Percentiles rank a stretch among this genome's conserved stretches.
These are phyloP conservation scores for Patella ulyssiponensis DNA, from an alignment of 2,888 invertebrate species.

Conservation along the genomic window DNA sequence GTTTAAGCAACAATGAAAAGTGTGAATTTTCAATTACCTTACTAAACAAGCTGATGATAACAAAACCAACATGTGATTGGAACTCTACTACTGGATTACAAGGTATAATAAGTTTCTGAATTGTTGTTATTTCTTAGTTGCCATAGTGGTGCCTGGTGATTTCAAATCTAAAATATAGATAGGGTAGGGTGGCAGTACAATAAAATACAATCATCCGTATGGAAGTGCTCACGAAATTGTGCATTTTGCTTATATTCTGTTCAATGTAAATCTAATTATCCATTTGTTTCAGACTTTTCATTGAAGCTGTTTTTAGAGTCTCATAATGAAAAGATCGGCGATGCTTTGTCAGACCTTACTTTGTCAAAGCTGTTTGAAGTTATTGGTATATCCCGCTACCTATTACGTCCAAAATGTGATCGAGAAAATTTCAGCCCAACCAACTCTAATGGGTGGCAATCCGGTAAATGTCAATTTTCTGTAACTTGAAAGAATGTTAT, in stretches of 20 bases:
- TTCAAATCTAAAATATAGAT: no score
- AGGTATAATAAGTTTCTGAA: no score
- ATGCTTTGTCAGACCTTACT: conserved; percentile 9
- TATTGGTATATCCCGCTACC: conserved; percentile 6
- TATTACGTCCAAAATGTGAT: not conserved
- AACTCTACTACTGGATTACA: conserved; percentile 17
- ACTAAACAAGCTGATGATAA: conserved; percentile 25
- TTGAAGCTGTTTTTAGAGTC: conserved; percentile 28
- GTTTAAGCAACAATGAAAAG: conserved; percentile 24
- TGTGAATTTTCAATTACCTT: conserved; percentile 32
- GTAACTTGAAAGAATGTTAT: no score
- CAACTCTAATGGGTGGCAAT: conserved; percentile 13
- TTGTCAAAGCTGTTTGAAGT: conserved; percentile 29
- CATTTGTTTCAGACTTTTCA: conserved; percentile 33
- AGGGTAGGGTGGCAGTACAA: no score
- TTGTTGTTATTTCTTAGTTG: no score
- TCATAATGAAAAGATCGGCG: conserved; percentile 16
- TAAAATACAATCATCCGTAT: no score
- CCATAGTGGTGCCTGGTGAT: no score
- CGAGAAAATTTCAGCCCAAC: conserved; percentile 13
- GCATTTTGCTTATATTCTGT: no score
- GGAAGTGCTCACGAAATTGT: no score
- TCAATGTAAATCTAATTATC: no score
- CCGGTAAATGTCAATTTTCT: not conserved
- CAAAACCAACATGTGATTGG: conserved; percentile 37